phyloP scores from a whole-genome alignment of 2,888 invertebrate genomes.

The Aplocera efformata region DNA sequence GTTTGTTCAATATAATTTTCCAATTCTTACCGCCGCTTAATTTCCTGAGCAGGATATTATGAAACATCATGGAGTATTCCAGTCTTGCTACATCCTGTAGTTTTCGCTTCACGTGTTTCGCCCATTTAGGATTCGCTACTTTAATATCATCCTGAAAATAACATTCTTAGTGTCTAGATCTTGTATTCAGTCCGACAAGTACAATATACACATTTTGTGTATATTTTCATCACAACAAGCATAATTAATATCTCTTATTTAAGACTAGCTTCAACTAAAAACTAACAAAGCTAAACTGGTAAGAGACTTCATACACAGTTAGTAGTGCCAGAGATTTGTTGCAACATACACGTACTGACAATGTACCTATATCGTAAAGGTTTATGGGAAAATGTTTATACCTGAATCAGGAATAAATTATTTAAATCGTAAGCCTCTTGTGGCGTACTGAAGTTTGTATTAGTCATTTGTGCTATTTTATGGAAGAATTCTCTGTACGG shows the following conservation, averaged over 20 bases:
- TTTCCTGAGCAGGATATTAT: conserved; percentile 66
- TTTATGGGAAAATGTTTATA: conserved; percentile 28
- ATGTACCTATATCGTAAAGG: too few species aligned
- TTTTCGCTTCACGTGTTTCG: conserved; percentile 73
- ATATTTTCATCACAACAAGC: too few species aligned
- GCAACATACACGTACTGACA: too few species aligned
- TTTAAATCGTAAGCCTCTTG: conserved; percentile 69
- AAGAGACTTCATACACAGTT: too few species aligned
- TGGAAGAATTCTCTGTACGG: conserved; percentile 69
- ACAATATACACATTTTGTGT: too few species aligned
- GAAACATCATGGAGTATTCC: conserved; percentile 78
- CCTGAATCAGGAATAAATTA: conserved; percentile 74
- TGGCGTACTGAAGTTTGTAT: conserved; percentile 71
- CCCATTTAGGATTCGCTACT: conserved; percentile 79
- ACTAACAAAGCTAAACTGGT: too few species aligned
- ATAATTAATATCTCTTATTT: too few species aligned
- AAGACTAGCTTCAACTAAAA: too few species aligned
- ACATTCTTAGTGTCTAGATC: conserved; percentile 1
- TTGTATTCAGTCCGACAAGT: too few species aligned
- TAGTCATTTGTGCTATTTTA: conserved; percentile 69
- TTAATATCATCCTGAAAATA: conserved; percentile 64
- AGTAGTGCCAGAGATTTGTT: too few species aligned
- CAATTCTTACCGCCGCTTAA: conserved; percentile 75
- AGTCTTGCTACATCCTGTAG: conserved; percentile 72
- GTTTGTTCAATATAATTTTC: background rate